A percentile compares a stretch with the other conserved stretches of the same genome.
phyloP scores from a whole-genome alignment of 2,113 vertebrate genomes.

The pig (Sus scrofa) region DNA sequence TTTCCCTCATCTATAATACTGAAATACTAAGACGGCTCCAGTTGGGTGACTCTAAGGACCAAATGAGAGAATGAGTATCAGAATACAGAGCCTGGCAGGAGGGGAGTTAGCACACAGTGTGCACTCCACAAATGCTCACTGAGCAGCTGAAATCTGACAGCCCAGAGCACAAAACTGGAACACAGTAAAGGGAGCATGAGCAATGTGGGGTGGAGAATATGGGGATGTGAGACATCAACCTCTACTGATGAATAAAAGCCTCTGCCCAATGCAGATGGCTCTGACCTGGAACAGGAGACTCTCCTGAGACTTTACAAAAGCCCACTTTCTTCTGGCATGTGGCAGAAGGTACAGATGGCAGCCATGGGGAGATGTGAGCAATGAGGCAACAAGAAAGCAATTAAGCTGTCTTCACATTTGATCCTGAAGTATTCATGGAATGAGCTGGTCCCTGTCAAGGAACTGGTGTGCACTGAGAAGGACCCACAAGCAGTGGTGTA shows the following conservation, averaged over 20 bases:
- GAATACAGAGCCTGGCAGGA: not conserved
- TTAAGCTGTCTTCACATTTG: not conserved
- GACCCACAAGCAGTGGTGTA: not conserved
- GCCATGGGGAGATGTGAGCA: not conserved
- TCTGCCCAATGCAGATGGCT: not conserved
- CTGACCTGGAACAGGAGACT: not conserved
- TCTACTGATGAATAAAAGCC: not conserved
- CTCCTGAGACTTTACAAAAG: not conserved
- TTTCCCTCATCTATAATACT: not conserved
- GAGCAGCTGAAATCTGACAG: not conserved
- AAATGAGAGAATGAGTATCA: not conserved
- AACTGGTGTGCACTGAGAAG: not conserved
- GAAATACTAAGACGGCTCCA: not conserved
- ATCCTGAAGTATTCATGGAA: not conserved
- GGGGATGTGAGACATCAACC: not conserved
- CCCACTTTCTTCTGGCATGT: not conserved
- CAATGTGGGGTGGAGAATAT: accelerated
- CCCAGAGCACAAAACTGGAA: accelerated
- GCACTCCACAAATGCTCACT: not conserved
- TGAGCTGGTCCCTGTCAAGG: not conserved
- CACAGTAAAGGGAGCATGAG: not conserved
- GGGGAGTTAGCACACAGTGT: not conserved
- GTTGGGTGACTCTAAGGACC: not conserved
- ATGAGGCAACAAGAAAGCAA: not conserved
- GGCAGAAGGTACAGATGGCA: not conserved